Percentiles rank a stretch among this genome's conserved stretches.
These are phyloP conservation scores for Cirrhinus molitorella DNA, from an alignment of 2,797 vertebrate species.

Conservation along the genomic window DNA sequence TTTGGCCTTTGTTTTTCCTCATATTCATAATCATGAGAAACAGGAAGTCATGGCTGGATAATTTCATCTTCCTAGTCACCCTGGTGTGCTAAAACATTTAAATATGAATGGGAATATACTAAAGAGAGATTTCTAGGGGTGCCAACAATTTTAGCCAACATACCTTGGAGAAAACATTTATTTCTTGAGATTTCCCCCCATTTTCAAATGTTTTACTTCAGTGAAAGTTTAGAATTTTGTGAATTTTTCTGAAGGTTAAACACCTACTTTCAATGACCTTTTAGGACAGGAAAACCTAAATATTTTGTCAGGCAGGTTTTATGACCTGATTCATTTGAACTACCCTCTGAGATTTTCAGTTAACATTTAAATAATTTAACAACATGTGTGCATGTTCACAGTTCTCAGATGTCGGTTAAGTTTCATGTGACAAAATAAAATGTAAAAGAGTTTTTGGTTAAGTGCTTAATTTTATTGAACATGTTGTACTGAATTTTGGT, in stretches of 20 bases:
- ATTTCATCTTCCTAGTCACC: too few species aligned
- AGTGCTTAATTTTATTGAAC: neutral
- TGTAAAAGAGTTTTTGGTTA: neutral
- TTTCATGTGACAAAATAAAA: neutral
- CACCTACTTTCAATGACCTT: neutral
- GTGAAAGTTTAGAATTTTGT: too few species aligned
- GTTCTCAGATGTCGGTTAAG: neutral
- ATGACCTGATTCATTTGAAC: neutral
- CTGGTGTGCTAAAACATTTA: too few species aligned
- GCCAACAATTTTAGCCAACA: too few species aligned
- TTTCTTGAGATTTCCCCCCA: too few species aligned
- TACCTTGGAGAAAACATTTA: too few species aligned
- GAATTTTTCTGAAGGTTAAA: neutral
- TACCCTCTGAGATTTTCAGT: neutral
- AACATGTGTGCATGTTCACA: neutral
- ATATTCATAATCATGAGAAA: too few species aligned
- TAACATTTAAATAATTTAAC: slow-evolving; percentile 4
- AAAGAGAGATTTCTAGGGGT: too few species aligned
- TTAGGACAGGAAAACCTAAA: neutral
- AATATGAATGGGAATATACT: too few species aligned
- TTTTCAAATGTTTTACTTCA: too few species aligned
- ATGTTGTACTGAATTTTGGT: neutral
- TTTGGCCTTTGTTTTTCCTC: too few species aligned
- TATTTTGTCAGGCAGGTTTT: neutral
- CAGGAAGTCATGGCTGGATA: too few species aligned